phyloP scores from a whole-genome alignment of 2,888 invertebrate genomes.

The Polyploca ridens region DNA sequence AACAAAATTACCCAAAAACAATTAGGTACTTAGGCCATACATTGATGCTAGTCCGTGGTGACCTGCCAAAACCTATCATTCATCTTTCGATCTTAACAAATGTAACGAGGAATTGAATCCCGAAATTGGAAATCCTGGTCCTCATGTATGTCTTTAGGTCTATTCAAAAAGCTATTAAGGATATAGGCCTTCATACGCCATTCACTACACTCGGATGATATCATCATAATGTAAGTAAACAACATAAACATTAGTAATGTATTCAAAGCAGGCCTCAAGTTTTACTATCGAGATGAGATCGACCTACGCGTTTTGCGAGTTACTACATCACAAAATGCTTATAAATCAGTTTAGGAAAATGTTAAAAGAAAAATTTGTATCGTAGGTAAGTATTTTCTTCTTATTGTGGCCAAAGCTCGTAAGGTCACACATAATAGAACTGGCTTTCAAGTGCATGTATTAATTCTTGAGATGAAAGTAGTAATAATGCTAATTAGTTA shows the following conservation, averaged over 20 bases:
- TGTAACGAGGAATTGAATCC: background rate
- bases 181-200: background rate
- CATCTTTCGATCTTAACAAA: background rate
- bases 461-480: too few relatives aligned
- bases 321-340: background rate
- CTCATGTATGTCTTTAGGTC: background rate
- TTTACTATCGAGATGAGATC: conserved; percentile 13
- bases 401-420: too few relatives aligned
- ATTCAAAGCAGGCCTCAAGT: conserved; percentile 9
- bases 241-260: background rate
- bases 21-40: too few relatives aligned
- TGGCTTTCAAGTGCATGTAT: too few relatives aligned
- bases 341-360: background rate
- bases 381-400: background rate
- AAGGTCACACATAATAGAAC: too few relatives aligned
- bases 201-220: background rate
- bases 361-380: background rate
- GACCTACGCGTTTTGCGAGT: conserved; percentile 4
- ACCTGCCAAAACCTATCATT: too few relatives aligned
- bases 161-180: background rate
- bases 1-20: too few relatives aligned
- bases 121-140: background rate
- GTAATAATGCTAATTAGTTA: background rate
- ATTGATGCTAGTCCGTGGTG: too few relatives aligned
- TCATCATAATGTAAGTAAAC: conserved; percentile 4